Base-by-base conservation (phyloP, 2,888 invertebrate species). In the Lomographa bimaculata region DNA sequence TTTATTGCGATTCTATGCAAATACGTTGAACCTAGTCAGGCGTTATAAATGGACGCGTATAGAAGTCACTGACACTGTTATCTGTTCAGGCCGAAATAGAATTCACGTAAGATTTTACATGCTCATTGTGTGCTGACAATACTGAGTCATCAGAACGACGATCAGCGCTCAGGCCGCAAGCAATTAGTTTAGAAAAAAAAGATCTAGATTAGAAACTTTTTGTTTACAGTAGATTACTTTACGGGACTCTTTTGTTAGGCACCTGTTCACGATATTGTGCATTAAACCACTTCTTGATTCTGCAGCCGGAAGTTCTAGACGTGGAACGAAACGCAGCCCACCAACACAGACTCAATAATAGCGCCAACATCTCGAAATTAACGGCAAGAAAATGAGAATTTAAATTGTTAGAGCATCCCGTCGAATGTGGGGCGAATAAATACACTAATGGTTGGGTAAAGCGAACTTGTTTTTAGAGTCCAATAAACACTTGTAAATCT, bases 1-100 rank as follows among this genome's bases (percentile, higher is more conserved):
- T 39, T 33, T 19, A 39, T 23, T 19, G 43, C 34, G 21, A 27
- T 35, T 40, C 26, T 30, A 43, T 47, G 39, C 30, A 42, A 50
- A 52, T 43, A 38, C 36, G 18, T 35, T 40, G 33, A 30, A 44
- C 35, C 27, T 32, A 43, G 35, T 27, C 42, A 37, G 14, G 27
- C 42, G 36, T 43, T 35, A 27, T 42, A 42, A 21, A 42, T 18
- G 30, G 12, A 7, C 19, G 32, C 17, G 32, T 30, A 35, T 30
- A 34, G 44, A 47, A 65, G 69, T 65, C 68, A 68, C 53, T 68
- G 70, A 68, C 68, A 63, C 54, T 54, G 57, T 56, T 67, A 66
- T 61, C 62, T 62, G 44, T 37, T 8, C 30, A 23, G 38, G 57
- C 64, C 59, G 60, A 69, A 69, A 69, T 69, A 69, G 69, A 61